phyloP scores from a whole-genome alignment of 2,797 vertebrate species.

The Leucoraja ocellata region DNA sequence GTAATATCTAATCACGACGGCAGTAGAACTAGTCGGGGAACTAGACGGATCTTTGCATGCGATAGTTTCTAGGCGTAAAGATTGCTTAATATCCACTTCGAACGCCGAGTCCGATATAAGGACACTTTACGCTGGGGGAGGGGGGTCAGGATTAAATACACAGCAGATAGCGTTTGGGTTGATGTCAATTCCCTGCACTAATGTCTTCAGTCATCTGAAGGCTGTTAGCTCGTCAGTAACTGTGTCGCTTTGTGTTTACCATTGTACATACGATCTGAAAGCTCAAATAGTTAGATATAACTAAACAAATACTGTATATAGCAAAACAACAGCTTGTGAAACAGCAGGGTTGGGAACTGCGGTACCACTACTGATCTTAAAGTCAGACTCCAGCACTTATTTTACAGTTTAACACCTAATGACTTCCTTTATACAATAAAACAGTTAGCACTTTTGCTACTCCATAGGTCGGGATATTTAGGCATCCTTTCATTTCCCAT shows the following conservation, averaged over 20 bases:
- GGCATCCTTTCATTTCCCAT: not conserved
- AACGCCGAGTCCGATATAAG: not conserved
- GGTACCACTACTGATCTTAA: slow-evolving; percentile 33
- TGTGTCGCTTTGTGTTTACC: slow-evolving; percentile 29
- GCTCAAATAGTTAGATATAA: slow-evolving; percentile 19
- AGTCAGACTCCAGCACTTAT: slow-evolving; percentile 26
- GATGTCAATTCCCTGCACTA: slow-evolving; percentile 15
- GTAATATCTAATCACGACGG: too few species aligned
- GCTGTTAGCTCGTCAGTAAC: slow-evolving; percentile 3
- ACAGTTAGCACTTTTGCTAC: not conserved
- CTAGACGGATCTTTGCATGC: not conserved
- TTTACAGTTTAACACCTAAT: slow-evolving; percentile 31
- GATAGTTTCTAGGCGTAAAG: not conserved
- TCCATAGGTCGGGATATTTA: not conserved
- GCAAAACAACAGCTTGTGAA: slow-evolving; percentile 38
- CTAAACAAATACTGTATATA: slow-evolving; percentile 33
- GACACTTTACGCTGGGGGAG: too few species aligned
- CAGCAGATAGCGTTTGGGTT: not conserved
- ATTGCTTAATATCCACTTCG: not conserved
- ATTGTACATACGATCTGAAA: slow-evolving; percentile 20
- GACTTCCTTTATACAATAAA: slow-evolving; percentile 24
- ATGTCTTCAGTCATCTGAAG: not conserved
- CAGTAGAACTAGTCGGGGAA: too few species aligned
- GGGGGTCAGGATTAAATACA: not conserved
- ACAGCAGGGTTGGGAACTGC: slow-evolving; percentile 37